Conservation (phyloP, 1,140 invertebrate species). For the Anoplophora glabripennis region DNA sequence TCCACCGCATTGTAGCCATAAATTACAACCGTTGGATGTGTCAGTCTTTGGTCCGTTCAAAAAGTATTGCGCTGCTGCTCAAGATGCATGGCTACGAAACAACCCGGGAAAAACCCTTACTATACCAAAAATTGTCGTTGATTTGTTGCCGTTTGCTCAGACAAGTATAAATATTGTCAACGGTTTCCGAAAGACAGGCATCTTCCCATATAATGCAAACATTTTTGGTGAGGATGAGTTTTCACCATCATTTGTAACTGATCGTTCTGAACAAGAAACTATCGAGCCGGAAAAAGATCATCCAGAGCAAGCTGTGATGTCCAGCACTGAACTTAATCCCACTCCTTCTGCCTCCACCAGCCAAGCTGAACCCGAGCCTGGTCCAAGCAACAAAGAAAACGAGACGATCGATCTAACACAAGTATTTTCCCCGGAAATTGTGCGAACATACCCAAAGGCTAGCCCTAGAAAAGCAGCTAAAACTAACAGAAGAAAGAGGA, state of each 20-base stretch:
- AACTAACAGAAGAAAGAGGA: background rate
- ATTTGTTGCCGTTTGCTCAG: no score
- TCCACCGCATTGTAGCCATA: constrained; percentile 30
- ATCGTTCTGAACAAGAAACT: constrained; percentile 22
- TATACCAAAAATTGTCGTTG: no score
- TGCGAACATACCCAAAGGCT: constrained; percentile 5
- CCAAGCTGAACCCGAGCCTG: no score
- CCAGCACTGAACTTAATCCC: no score
- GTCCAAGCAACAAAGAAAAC: constrained; percentile 36
- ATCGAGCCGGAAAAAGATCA: constrained; percentile 15
- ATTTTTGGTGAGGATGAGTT: no score
- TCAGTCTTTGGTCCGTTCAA: constrained; percentile 33
- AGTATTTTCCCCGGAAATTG: constrained; percentile 31
- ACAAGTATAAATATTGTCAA: no score
- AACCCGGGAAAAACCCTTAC: no score
- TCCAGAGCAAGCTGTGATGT: constrained; percentile 14
- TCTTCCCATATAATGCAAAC: constrained; percentile 25
- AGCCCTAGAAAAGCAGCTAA: background rate
- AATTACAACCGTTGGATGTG: constrained; percentile 47
- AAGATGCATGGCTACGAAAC: background rate
- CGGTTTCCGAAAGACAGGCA: no score
- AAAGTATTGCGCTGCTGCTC: no score
- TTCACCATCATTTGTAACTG: constrained; percentile 36
- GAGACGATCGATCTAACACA: constrained; percentile 2
- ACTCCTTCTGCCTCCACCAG: no score